Percentiles rank a stretch among this genome's conserved stretches.
phyloP scores from a whole-genome alignment of 2,113 vertebrate genomes.

The Antechinus stuartii region DNA sequence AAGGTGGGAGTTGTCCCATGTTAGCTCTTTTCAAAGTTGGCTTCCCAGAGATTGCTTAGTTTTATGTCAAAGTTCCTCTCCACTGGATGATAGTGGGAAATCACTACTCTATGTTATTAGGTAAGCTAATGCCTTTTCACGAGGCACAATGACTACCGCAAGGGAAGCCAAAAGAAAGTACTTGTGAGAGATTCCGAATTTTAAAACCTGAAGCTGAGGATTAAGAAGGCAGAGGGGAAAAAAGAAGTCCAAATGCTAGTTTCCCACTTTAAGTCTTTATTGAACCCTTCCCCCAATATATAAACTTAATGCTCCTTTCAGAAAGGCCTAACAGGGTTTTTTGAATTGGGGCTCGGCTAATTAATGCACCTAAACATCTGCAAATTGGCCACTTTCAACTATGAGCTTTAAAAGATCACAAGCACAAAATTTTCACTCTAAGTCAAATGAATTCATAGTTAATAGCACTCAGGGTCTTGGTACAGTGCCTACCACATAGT shows the following conservation, averaged over 20 bases:
- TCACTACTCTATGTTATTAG: neutral
- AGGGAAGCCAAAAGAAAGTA: neutral
- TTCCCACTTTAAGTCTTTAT: neutral
- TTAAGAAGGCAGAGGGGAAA: neutral
- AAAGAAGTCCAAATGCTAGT: neutral
- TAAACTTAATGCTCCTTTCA: neutral
- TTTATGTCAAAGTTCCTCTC: neutral
- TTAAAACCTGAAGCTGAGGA: neutral
- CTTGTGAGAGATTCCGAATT: neutral
- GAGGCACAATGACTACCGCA: neutral
- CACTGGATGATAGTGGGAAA: neutral
- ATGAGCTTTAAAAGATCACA: constrained; percentile 22
- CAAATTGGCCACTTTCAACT: constrained; percentile 53
- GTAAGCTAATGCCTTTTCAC: neutral
- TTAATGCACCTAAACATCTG: constrained; percentile 51
- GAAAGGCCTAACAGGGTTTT: constrained; percentile 52
- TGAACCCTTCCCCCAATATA: neutral
- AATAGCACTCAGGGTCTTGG: neutral
- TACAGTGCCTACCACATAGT: neutral
- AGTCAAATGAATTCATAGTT: neutral
- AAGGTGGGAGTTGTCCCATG: neutral
- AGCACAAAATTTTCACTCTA: constrained; percentile 22
- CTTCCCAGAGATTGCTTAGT: neutral
- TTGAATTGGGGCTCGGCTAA: constrained; percentile 39
- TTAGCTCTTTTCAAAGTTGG: neutral